phyloP scores from a whole-genome alignment of 2,113 vertebrate genomes.

The Myanophis thanlyinensis region DNA sequence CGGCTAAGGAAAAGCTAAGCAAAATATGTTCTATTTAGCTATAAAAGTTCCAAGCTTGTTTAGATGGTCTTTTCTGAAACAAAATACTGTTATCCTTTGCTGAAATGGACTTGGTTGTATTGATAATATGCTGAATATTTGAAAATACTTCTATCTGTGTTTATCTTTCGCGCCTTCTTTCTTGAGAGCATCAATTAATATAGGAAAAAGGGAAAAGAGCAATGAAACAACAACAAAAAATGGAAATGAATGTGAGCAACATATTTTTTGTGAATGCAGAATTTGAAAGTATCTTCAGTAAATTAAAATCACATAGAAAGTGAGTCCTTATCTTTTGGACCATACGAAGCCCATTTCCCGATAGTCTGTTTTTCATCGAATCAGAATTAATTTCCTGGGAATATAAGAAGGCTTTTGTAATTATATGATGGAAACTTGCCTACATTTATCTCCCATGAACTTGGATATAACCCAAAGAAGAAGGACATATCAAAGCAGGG shows the following conservation, averaged over 20 bases:
- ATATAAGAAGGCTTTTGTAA: slow-evolving; percentile 70
- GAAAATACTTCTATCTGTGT: accelerated
- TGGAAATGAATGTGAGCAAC: slow-evolving; percentile 40
- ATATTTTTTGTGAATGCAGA: slow-evolving; percentile 65
- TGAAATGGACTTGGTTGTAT: not conserved
- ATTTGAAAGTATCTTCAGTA: slow-evolving; percentile 61
- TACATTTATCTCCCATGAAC: slow-evolving; percentile 58
- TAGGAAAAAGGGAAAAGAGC: not conserved
- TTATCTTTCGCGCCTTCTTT: not conserved
- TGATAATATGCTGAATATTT: slow-evolving; percentile 1
- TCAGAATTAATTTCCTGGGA: slow-evolving; percentile 75
- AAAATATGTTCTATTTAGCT: not conserved
- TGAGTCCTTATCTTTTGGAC: slow-evolving; percentile 59
- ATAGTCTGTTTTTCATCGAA: slow-evolving; percentile 70
- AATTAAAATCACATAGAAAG: slow-evolving; percentile 66
- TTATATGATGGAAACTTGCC: slow-evolving; percentile 72
- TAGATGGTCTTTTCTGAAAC: not conserved
- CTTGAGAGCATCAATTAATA: not conserved
- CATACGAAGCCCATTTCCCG: slow-evolving; percentile 64
- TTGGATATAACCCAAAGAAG: slow-evolving; percentile 62
- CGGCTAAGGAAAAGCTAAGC: not conserved
- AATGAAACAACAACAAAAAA: not conserved
- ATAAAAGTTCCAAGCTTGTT: too few species aligned
- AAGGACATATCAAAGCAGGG: slow-evolving; percentile 46
- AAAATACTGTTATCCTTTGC: not conserved